Conservation (phyloP, 2,888 invertebrate species). For the Orthonevra nobilis region DNA sequence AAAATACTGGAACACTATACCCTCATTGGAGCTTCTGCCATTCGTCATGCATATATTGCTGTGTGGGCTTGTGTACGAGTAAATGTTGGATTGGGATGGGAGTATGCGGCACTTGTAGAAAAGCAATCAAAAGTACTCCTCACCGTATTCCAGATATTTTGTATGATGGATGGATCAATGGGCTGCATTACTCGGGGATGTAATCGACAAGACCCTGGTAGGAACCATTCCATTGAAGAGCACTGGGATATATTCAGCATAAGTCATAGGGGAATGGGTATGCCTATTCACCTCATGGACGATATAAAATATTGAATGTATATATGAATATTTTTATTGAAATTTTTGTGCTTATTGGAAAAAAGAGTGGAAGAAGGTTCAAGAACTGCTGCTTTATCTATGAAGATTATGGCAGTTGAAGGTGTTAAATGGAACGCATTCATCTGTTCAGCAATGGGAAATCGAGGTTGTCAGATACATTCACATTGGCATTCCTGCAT, state of each 20-base stretch:
- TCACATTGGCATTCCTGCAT: too few relatives aligned
- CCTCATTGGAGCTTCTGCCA: constrained; percentile 16
- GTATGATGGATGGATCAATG: constrained; percentile 58
- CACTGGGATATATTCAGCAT: constrained; percentile 15
- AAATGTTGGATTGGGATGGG: too few relatives aligned
- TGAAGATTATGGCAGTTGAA: not conserved
- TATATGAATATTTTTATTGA: constrained; percentile 17
- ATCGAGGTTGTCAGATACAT: too few relatives aligned
- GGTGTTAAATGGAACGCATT: constrained; percentile 28
- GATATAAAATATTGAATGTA: constrained; percentile 38
- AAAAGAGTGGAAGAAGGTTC: constrained; percentile 1
- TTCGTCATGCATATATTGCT: not conserved
- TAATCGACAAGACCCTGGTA: not conserved
- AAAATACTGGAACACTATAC: constrained; percentile 53
- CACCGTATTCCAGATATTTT: constrained; percentile 68
- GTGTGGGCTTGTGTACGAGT: not conserved
- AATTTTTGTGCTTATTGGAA: constrained; percentile 14
- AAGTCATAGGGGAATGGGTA: constrained; percentile 5
- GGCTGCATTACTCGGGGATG: constrained; percentile 48
- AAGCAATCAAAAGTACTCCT: constrained; percentile 68
- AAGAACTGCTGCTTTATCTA: not conserved
- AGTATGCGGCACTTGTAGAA: constrained; percentile 36
- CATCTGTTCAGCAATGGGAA: too few relatives aligned
- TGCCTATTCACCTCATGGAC: constrained; percentile 52
- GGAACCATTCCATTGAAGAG: constrained; percentile 16